These are phyloP conservation scores for Argyra leucocephala DNA, from an alignment of 2,888 invertebrate species.

Conservation along the genomic window DNA sequence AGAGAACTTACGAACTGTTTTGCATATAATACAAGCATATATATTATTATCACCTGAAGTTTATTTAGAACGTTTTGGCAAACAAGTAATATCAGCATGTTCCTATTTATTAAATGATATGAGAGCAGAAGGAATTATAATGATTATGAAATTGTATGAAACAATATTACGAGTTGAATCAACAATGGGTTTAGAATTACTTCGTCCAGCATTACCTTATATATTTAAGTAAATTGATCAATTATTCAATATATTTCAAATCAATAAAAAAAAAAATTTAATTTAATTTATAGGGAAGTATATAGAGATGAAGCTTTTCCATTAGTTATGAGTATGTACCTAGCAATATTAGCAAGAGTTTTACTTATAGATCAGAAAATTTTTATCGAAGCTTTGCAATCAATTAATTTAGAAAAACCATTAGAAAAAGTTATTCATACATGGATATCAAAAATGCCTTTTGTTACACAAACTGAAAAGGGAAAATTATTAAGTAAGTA, in stretches of 20 bases:
- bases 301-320: slow-evolving; percentile 61
- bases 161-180: slow-evolving; percentile 66
- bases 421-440: slow-evolving; percentile 62
- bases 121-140: slow-evolving; percentile 60
- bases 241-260: neutral
- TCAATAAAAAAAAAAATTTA: slow-evolving; percentile 9
- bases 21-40: slow-evolving; percentile 75
- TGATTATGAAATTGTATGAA: slow-evolving; percentile 65
- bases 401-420: slow-evolving; percentile 53
- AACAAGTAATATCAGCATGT: slow-evolving; percentile 58
- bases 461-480: slow-evolving; percentile 67
- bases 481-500: slow-evolving; percentile 68
- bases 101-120: slow-evolving; percentile 69
- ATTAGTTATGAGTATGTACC: slow-evolving; percentile 65
- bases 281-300: slow-evolving; percentile 49
- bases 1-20: slow-evolving; percentile 68
- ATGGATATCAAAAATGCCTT: slow-evolving; percentile 71
- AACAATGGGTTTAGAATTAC: slow-evolving; percentile 60
- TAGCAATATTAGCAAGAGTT: slow-evolving; percentile 69
- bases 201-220: slow-evolving; percentile 54
- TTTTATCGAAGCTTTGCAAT: slow-evolving; percentile 48
- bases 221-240: slow-evolving; percentile 48
- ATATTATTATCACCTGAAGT: slow-evolving; percentile 68
- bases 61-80: slow-evolving; percentile 63
- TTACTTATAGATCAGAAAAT: slow-evolving; percentile 59